phyloP scores from a whole-genome alignment of 2,888 invertebrate species.

The Alcis repandata region DNA sequence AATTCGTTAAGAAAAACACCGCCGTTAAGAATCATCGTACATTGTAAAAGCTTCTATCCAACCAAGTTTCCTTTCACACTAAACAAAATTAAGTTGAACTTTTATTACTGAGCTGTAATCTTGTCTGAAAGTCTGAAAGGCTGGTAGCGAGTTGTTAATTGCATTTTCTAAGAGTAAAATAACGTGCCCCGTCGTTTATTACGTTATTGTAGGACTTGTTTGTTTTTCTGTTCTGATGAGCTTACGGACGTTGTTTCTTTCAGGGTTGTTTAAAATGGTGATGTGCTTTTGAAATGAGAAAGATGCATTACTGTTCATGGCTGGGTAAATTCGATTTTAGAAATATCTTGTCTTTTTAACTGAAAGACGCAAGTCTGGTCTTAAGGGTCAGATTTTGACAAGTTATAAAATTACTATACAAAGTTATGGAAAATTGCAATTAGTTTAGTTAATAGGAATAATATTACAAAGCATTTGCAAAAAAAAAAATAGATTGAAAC shows the following conservation, averaged over 20 bases:
- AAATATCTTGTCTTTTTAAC: too few species aligned
- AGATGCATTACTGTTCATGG: too few species aligned
- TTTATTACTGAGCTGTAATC: slow-evolving; percentile 35
- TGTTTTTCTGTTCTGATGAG: slow-evolving; percentile 31
- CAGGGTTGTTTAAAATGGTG: slow-evolving; percentile 8
- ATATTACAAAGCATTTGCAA: too few species aligned
- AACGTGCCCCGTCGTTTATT: slow-evolving; percentile 42
- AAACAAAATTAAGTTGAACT: slow-evolving; percentile 30
- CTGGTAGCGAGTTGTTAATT: slow-evolving; percentile 42
- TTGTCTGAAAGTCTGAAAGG: slow-evolving; percentile 30
- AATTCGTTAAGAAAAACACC: neutral
- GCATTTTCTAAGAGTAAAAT: slow-evolving; percentile 47
- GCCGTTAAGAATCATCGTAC: neutral
- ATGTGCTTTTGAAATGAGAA: too few species aligned
- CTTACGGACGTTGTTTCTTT: slow-evolving; percentile 2
- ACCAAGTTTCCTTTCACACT: slow-evolving; percentile 20
- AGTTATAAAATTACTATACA: too few species aligned
- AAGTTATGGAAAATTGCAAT: too few species aligned
- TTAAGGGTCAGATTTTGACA: too few species aligned
- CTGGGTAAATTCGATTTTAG: too few species aligned
- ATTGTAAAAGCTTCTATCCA: slow-evolving; percentile 10
- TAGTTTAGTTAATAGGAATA: too few species aligned
- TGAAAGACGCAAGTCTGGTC: too few species aligned
- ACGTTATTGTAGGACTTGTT: slow-evolving; percentile 40
- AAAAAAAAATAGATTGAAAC: too few species aligned